Base-by-base conservation (phyloP, 2,797 vertebrate genomes). In the Amblyopsis hoosieri region DNA sequence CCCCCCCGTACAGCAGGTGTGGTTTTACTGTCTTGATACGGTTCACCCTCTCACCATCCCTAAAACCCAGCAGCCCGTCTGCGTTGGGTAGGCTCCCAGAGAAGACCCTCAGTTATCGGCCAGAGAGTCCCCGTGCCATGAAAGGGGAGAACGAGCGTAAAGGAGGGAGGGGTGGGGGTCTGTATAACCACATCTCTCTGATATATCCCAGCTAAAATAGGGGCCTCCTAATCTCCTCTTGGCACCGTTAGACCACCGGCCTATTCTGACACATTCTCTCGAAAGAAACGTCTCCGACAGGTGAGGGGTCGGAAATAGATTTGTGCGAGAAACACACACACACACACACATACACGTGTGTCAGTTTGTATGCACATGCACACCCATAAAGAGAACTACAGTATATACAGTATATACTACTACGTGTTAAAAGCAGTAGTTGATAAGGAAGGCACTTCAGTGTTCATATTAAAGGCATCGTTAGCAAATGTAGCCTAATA, bases 191-290 rank as follows among this genome's bases (percentile, higher is more conserved):
- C 68, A 78, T 87, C 90, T 81, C 84, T 86, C 82, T 85, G 87
- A 87, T 91, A 89, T 87, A 92, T 90, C 88, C 82, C 89, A 86
- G 87, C 92, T 93, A 92, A 92, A 93, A 91, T 89, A 90, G 85
- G 90, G 90, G 88, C 76, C 76, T 82, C 81, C 83, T 93, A 93
- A 94, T 90, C 92, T 91, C 89, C 78, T 66, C 52, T 85, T 91
- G 87, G 84, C 90, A 90, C 79, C 73, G 66, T 75, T 77, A 76
- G 79, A 75, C 80, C 76, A 86, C 82, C 84, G 78, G 87, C 80
- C 86, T 88, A 90, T 89, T 90, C 88, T 90, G 89, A 92, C 91
- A 92, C 88, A 90, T 90, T 92, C 90, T 86, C 83, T 80, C 83
- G 89, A 89, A 90, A 92, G 86, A 92, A 85, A 87, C 78, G 75